phyloP scores from a whole-genome alignment of 2,888 invertebrate genomes.

The Timandra comae region DNA sequence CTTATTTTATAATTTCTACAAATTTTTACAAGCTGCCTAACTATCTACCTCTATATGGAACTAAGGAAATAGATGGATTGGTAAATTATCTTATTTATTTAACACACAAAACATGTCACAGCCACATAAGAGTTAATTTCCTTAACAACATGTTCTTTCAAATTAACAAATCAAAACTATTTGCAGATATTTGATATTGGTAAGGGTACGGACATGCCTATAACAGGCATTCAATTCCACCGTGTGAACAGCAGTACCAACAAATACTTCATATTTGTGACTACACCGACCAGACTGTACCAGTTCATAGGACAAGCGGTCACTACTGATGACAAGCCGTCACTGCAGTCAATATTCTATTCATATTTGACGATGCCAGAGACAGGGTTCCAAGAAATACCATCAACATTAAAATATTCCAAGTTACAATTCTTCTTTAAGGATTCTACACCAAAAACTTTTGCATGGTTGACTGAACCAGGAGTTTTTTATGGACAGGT shows the following conservation, averaged over 20 bases:
- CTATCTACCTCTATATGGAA: constrained; percentile 84
- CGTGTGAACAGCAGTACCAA: constrained; percentile 80
- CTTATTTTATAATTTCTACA: constrained; percentile 8
- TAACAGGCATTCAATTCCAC: constrained; percentile 92
- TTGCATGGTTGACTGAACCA: constrained; percentile 92
- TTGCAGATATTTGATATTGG: constrained; percentile 91
- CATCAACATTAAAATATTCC: constrained; percentile 85
- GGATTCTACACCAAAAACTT: constrained; percentile 82
- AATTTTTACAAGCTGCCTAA: constrained; percentile 80
- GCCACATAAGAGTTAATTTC: too few relatives aligned
- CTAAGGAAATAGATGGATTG: constrained; percentile 85
- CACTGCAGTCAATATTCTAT: constrained; percentile 87
- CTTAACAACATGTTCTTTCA: too few relatives aligned
- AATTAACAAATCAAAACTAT: too few relatives aligned
- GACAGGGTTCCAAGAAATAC: constrained; percentile 82
- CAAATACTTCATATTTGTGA: constrained; percentile 88
- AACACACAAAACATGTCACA: too few relatives aligned
- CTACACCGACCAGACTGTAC: constrained; percentile 89
- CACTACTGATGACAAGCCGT: constrained; percentile 84
- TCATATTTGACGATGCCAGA: constrained; percentile 84
- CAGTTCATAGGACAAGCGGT: constrained; percentile 89
- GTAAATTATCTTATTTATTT: constrained; percentile 53
- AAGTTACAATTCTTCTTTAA: constrained; percentile 86
- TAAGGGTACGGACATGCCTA: constrained; percentile 84
- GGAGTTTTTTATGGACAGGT: constrained; percentile 90